A percentile compares a stretch with the other conserved stretches of the same genome.
Evolutionary conservation across 2,113 vertebrate genomes (phyloP).

Genomic region (Mastomys natalensis): DNA sequence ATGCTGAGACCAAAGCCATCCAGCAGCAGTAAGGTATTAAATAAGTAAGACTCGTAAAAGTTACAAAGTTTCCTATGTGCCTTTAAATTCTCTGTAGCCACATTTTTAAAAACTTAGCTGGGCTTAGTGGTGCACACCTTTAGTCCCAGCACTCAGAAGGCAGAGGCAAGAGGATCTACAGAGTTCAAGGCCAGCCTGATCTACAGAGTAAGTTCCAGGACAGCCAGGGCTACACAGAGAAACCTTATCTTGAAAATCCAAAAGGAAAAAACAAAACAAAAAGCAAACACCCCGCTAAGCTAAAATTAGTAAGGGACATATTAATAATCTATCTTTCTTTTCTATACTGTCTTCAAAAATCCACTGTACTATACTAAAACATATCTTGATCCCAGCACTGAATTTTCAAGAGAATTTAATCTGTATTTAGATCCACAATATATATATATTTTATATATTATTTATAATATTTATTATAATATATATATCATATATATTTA

Average conservation of each 20-base stretch:
- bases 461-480: too few species aligned
- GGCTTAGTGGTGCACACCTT: neutral
- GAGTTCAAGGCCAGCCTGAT: neutral
- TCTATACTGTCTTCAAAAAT: conserved; percentile 40
- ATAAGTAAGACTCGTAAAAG: neutral
- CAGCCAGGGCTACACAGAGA: neutral
- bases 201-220: neutral
- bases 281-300: neutral
- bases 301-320: neutral
- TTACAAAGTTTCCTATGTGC: neutral
- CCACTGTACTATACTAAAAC: neutral
- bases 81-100: neutral
- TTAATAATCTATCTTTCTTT: neutral
- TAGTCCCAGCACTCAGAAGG: neutral
- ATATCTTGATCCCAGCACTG: conserved; percentile 21
- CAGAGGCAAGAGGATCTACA: neutral
- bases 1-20: neutral
- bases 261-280: neutral
- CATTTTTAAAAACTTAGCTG: neutral
- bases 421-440: neutral
- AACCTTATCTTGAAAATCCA: neutral
- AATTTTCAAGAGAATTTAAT: conserved; percentile 46
- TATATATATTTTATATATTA: too few species aligned
- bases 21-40: neutral
- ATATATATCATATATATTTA: too few species aligned